Evolutionary conservation across 53 echinoderm and acorn worm species (phyloP).

Genomic region (Hippasteria phrygiana): DNA sequence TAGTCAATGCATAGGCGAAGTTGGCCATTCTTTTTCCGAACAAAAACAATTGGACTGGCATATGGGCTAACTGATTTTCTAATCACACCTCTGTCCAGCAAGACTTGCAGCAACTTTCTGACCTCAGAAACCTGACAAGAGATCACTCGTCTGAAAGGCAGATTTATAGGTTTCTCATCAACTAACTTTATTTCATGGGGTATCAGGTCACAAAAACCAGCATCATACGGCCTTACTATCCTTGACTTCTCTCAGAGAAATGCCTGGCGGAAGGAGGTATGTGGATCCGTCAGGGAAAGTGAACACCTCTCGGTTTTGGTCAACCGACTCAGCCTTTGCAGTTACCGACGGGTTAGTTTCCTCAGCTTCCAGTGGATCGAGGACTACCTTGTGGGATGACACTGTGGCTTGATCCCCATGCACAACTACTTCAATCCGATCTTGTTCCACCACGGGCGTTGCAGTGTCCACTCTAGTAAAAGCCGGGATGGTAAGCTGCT

Average conservation of each 20-base stretch:
- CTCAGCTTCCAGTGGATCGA: not conserved
- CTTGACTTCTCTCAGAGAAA: not conserved
- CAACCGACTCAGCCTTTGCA: not conserved
- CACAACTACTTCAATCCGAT: not conserved
- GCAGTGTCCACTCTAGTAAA: slow-evolving; percentile 4
- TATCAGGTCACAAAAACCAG: slow-evolving; percentile 59
- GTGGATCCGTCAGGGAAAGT: slow-evolving; percentile 1
- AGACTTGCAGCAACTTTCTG: slow-evolving; percentile 68
- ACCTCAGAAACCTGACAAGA: slow-evolving; percentile 72
- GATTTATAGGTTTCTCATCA: slow-evolving; percentile 44
- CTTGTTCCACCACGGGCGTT: not conserved
- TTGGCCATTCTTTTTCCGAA: not conserved
- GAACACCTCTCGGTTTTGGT: not conserved
- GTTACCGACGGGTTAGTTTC: not conserved
- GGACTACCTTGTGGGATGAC: not conserved
- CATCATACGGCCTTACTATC: slow-evolving; percentile 11
- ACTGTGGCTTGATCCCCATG: not conserved
- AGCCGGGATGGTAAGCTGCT: slow-evolving; percentile 9
- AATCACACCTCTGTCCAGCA: slow-evolving; percentile 54
- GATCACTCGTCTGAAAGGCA: slow-evolving; percentile 69
- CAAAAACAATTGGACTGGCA: slow-evolving; percentile 2
- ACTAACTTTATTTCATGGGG: slow-evolving; percentile 51
- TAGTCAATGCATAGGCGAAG: slow-evolving; percentile 10
- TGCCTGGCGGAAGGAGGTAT: slow-evolving; percentile 17
- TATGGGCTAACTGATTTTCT: slow-evolving; percentile 45